Conservation (phyloP, 1,140 invertebrate species). For the Atta texana region DNA sequence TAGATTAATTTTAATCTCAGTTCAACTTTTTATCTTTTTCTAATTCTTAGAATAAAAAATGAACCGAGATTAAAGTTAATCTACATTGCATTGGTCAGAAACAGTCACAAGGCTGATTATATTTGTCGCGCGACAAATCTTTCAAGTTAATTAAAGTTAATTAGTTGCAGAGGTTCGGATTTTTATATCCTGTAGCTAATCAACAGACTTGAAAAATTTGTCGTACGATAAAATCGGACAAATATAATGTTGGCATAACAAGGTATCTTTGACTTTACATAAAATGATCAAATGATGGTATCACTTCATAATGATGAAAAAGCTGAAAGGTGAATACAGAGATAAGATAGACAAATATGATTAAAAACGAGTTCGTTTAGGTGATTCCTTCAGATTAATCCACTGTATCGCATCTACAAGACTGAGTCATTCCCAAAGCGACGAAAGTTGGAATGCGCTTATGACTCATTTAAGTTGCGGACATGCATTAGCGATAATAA, state of each 20-base stretch:
- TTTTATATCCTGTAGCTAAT: too few relatives aligned
- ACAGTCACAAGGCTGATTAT: too few relatives aligned
- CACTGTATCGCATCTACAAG: neutral
- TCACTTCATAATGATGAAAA: neutral
- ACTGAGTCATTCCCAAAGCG: neutral
- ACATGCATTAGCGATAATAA: neutral
- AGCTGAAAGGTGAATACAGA: neutral
- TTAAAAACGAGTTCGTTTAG: slow-evolving; percentile 44
- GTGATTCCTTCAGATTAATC: slow-evolving; percentile 17
- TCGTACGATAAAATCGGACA: too few relatives aligned
- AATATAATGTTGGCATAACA: neutral
- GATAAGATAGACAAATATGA: slow-evolving; percentile 17
- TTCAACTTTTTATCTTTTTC: too few relatives aligned
- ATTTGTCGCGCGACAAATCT: too few relatives aligned
- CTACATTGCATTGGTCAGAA: too few relatives aligned
- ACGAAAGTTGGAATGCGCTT: neutral
- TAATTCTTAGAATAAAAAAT: too few relatives aligned
- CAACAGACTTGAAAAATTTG: too few relatives aligned
- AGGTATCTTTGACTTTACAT: neutral
- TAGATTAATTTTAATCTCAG: too few relatives aligned
- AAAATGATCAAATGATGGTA: slow-evolving; percentile 20
- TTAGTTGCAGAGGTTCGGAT: too few relatives aligned
- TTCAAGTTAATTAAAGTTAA: too few relatives aligned
- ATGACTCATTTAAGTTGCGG: neutral
- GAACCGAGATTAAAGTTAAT: too few relatives aligned